These are phyloP conservation scores for Salpingus planirostris DNA, from an alignment of 2,888 invertebrate genomes.

Conservation along the genomic window DNA sequence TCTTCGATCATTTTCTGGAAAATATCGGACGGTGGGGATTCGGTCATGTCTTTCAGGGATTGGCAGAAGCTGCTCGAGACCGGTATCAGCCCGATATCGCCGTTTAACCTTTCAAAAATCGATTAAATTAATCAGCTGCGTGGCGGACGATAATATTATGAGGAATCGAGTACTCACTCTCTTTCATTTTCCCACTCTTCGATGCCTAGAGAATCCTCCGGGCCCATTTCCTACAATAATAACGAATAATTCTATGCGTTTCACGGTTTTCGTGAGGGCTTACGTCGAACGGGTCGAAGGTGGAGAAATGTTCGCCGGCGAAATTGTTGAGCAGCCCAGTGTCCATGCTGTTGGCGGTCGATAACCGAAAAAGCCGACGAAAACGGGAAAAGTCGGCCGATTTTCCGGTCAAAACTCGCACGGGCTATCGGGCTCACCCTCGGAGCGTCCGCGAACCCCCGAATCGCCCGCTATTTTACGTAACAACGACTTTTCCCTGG, in stretches of 20 bases:
- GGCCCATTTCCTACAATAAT: too few species aligned
- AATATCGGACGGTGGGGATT: too few species aligned
- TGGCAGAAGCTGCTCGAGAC: slow-evolving; percentile 5
- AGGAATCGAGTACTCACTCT: slow-evolving; percentile 6
- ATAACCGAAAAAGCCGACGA: too few species aligned
- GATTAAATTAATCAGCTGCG: background rate
- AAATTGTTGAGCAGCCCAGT: slow-evolving; percentile 6
- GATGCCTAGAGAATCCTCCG: background rate
- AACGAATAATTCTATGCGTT: background rate
- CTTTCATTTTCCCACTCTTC: slow-evolving; percentile 7
- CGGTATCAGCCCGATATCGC: slow-evolving; percentile 9
- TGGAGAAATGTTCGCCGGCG: slow-evolving; percentile 7
- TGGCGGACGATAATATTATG: background rate
- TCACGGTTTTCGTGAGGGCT: background rate
- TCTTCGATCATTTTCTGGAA: too few species aligned
- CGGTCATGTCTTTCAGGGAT: too few species aligned
- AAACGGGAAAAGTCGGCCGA: too few species aligned
- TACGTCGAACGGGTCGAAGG: background rate
- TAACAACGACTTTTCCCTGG: too few species aligned
- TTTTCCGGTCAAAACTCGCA: too few species aligned
- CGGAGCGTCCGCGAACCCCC: too few species aligned
- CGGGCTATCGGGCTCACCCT: too few species aligned
- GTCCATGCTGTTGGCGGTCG: slow-evolving; percentile 10
- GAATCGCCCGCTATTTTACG: too few species aligned
- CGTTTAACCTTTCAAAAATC: slow-evolving; percentile 6